Base-by-base conservation (phyloP, 2,888 invertebrate genomes). In the Pyrochroa serraticornis region DNA sequence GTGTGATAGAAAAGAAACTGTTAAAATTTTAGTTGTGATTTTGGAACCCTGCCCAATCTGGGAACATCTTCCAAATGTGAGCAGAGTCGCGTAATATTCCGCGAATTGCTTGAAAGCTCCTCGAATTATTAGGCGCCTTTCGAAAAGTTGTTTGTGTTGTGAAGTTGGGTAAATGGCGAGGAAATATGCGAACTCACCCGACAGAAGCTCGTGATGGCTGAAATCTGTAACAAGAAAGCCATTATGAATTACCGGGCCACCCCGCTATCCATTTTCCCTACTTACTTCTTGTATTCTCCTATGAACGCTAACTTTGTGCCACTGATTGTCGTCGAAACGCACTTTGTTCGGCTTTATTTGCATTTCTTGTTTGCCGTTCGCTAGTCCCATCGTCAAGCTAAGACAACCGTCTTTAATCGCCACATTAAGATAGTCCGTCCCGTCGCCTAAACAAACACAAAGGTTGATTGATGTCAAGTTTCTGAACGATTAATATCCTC, bases 271-370 rank as follows among this genome's bases (percentile, higher is more conserved):
- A 7, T 39, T 38, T 31, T 36, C 6, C 7, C 3, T 53, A 44
- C 80, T 81, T 78, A 94, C 94, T 89, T 95, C 95, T 79, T 95
- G 93, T 69, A 96, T 92, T 74, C 92, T 87, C 58, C 97, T 82
- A 74, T 93, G 92, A 2, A 97, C 92, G 51, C 91, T 89, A 51
- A 97, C 88, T 79, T 92, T 93, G 79, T 97, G 97, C 96, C 96
- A 97, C 77, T 94, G 93, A 80, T 96, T 95, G 80, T 97, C 97
- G 76, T 97, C 95, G 78, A 97, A 95, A 45, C 95, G 86, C 30
- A 95, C 89, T 79, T 89, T 89, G 43, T 91, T 87, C 0, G 95
- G 94, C 76, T 90, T 93, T 71, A 95, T 92, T 75, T 89, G 92
- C 85, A 93, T 88, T 82, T 93, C 93, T 75, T 93, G 88, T 75